A percentile compares a stretch with the other conserved stretches of the same genome.
These are phyloP conservation scores for Lepidochitona cinerea DNA, from an alignment of 2,888 invertebrate genomes.

Conservation along the genomic window DNA sequence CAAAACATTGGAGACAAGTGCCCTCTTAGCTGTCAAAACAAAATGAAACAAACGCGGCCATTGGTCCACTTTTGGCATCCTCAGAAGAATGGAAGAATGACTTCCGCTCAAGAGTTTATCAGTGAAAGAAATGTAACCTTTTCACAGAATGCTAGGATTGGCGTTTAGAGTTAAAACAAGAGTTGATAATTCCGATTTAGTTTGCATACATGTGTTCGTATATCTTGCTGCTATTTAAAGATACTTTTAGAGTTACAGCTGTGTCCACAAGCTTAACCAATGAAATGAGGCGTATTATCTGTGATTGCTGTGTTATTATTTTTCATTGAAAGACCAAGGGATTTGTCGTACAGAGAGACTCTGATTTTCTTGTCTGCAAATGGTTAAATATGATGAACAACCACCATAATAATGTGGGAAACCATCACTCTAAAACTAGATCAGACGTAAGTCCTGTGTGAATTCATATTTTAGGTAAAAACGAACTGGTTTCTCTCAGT, in stretches of 20 bases:
- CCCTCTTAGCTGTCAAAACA: neutral
- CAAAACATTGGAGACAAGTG: neutral
- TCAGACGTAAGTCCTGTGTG: neutral
- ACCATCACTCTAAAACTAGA: neutral
- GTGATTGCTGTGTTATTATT: neutral
- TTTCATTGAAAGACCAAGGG: neutral
- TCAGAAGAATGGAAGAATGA: no score
- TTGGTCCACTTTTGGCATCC: neutral
- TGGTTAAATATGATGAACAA: neutral
- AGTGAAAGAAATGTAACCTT: no score
- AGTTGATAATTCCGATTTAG: no score
- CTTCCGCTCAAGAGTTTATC: no score
- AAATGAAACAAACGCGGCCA: neutral
- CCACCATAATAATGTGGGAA: neutral
- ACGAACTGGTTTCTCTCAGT: no score
- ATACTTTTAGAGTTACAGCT: no score
- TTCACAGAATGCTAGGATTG: no score
- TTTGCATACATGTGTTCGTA: no score
- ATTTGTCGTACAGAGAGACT: neutral
- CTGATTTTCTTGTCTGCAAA: neutral
- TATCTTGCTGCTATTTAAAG: no score
- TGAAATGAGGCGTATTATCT: neutral
- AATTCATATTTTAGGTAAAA: no score
- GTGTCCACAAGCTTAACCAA: no score
- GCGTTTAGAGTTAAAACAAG: no score